phyloP scores from a whole-genome alignment of 1,140 invertebrate species.

The Melipona quadrifasciata region DNA sequence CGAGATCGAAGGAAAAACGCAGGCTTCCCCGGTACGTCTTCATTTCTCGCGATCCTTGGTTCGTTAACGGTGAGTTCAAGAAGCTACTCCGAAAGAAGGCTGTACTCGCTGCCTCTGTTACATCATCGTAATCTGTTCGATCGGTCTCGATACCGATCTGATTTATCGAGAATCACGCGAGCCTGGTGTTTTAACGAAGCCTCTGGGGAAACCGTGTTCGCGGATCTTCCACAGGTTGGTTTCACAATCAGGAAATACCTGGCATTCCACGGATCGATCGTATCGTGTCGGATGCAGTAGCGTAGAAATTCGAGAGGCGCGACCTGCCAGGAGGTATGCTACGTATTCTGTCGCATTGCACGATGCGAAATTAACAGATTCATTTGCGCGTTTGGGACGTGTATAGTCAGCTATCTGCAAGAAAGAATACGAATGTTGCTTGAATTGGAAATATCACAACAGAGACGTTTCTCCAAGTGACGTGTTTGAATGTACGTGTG shows the following conservation, averaged over 20 bases:
- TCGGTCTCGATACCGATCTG: background rate
- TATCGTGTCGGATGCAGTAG: constrained; percentile 25
- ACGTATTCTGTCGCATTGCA: background rate
- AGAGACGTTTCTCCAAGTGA: background rate
- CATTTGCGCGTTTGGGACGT: background rate
- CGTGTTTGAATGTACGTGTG: background rate
- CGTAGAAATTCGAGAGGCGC: background rate
- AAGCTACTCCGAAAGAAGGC: no score
- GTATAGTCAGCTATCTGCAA: no score
- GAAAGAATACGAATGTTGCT: background rate
- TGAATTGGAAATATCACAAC: background rate
- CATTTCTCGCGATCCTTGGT: background rate
- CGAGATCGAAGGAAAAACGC: background rate
- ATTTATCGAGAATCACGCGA: constrained; percentile 32
- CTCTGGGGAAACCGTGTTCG: constrained; percentile 4
- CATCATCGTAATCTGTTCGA: constrained; percentile 18
- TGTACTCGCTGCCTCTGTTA: constrained; percentile 1
- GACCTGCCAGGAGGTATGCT: background rate
- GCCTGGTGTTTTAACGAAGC: constrained; percentile 22
- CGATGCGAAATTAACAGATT: background rate
- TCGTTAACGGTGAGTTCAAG: background rate
- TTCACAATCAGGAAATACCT: constrained; percentile 58
- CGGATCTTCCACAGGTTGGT: constrained; percentile 41
- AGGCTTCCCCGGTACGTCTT: constrained; percentile 18
- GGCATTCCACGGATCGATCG: constrained; percentile 43